A percentile compares a stretch with the other conserved stretches of the same genome.
Conservation (phyloP, 2,113 vertebrate species). For the Ictalurus furcatus region DNA sequence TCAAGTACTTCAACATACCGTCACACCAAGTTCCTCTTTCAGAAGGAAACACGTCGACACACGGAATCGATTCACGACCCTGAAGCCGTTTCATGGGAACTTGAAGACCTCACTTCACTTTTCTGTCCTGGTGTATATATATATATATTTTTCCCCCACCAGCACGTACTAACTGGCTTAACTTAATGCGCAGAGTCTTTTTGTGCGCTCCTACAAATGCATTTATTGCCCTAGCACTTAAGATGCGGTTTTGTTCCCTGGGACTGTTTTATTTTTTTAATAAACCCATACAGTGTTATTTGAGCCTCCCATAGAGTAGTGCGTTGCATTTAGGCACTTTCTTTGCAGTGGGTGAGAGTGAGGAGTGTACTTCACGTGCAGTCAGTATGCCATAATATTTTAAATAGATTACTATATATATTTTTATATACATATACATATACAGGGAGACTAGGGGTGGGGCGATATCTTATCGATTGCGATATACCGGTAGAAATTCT, state of each 20-base stretch:
- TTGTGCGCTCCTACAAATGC: not conserved
- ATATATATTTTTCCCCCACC: not conserved
- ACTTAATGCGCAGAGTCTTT: not conserved
- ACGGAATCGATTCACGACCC: not conserved
- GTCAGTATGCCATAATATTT: not conserved
- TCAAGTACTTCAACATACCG: not conserved
- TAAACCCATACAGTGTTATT: slow-evolving; percentile 5
- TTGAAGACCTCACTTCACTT: not conserved
- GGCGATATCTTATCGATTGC: no score
- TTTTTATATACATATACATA: no score
- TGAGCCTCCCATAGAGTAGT: not conserved
- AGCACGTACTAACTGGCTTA: not conserved
- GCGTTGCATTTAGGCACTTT: not conserved
- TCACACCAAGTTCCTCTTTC: not conserved
- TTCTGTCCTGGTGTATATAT: not conserved
- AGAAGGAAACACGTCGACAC: not conserved
- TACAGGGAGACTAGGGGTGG: not conserved
- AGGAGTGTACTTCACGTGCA: not conserved
- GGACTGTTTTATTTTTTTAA: not conserved
- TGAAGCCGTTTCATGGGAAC: not conserved
- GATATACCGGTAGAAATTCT: no score
- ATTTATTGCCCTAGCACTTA: slow-evolving; percentile 3
- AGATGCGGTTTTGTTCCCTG: not conserved
- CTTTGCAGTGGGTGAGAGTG: not conserved
- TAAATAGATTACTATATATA: not conserved